These are phyloP conservation scores for Harpagus bidentatus DNA, from an alignment of 2,113 vertebrate species.

Conservation along the genomic window DNA sequence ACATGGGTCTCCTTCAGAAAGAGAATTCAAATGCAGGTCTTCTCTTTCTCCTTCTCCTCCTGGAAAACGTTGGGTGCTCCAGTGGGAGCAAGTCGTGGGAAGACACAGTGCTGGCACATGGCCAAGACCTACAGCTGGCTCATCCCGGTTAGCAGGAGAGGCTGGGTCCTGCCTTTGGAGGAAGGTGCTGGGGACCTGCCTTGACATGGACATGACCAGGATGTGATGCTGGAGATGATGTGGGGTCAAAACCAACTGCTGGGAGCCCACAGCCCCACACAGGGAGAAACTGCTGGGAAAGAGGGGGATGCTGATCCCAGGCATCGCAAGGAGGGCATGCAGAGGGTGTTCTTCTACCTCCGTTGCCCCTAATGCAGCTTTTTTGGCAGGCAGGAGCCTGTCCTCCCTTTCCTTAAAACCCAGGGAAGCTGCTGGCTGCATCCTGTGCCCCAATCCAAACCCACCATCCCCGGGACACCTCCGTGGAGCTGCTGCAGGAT, in stretches of 20 bases:
- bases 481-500: neutral
- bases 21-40: neutral
- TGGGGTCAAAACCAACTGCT: neutral
- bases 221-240: fast-evolving
- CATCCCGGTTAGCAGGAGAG: neutral
- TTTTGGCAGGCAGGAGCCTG: neutral
- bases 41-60: neutral
- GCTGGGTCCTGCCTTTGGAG: neutral
- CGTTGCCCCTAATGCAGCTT: neutral
- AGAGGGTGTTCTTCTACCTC: neutral
- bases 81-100: neutral
- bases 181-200: neutral
- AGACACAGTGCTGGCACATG: fast-evolving
- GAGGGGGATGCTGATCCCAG: neutral
- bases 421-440: neutral
- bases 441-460: neutral
- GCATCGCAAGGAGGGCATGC: neutral
- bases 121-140: neutral
- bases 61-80: neutral
- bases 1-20: neutral
- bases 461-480: neutral
- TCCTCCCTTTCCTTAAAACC: neutral
- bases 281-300: neutral
- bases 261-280: fast-evolving
- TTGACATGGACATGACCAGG: neutral